phyloP scores from a whole-genome alignment of 2,888 invertebrate genomes.

The Agrilus cyanescens region DNA sequence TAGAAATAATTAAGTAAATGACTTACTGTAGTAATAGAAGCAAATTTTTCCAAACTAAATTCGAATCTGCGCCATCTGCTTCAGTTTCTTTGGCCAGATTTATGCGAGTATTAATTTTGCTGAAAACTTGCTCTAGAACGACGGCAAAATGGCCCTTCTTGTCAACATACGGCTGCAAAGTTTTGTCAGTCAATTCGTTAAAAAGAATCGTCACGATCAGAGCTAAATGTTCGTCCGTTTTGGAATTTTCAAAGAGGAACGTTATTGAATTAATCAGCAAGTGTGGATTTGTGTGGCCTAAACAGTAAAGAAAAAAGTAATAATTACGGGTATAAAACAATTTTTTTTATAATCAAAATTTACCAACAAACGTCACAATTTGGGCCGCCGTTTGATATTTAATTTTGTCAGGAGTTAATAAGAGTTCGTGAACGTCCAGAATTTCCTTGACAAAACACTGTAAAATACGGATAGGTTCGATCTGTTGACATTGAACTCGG shows the following conservation, averaged over 20 bases:
- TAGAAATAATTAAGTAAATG: neutral
- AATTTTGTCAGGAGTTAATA: conserved; percentile 42
- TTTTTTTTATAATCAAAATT: conserved; percentile 12
- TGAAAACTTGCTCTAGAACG: conserved; percentile 30
- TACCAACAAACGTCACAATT: conserved; percentile 43
- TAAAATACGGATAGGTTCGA: conserved; percentile 34
- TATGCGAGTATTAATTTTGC: conserved; percentile 16
- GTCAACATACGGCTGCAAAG: conserved; percentile 27
- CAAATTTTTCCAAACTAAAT: conserved; percentile 32
- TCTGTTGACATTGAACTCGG: conserved; percentile 32
- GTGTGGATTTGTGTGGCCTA: conserved; percentile 49
- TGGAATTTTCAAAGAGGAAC: conserved; percentile 47
- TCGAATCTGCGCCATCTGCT: conserved; percentile 21
- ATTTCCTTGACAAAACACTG: conserved; percentile 44
- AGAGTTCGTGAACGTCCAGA: conserved; percentile 41
- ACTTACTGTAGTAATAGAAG: conserved; percentile 17
- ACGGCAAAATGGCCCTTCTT: conserved; percentile 37
- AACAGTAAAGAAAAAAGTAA: conserved; percentile 17
- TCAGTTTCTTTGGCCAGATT: conserved; percentile 14
- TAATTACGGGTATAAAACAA: conserved; percentile 5
- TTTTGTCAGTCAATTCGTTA: conserved; percentile 40
- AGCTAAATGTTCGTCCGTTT: conserved; percentile 46
- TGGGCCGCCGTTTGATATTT: conserved; percentile 49
- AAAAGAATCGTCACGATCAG: conserved; percentile 49
- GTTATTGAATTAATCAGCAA: conserved; percentile 49